These are phyloP conservation scores for Tenthredo scrophulariae DNA, from an alignment of 2,888 invertebrate species.

Conservation along the genomic window DNA sequence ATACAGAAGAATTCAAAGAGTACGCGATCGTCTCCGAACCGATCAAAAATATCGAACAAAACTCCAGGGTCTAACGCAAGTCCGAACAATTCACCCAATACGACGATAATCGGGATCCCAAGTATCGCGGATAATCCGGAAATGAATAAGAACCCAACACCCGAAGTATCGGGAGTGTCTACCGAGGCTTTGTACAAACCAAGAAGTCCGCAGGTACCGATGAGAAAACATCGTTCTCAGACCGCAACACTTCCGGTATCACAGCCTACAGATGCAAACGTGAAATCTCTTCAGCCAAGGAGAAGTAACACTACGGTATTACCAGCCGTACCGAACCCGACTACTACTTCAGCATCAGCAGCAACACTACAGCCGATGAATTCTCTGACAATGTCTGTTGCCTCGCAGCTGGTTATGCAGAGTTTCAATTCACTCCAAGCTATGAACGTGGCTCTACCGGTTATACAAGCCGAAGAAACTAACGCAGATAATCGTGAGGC, in stretches of 20 bases:
- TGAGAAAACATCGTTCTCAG: conserved; percentile 69
- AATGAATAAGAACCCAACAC: neutral
- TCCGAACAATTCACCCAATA: neutral
- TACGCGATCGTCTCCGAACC: neutral
- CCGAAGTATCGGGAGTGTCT: neutral
- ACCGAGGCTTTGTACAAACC: conserved; percentile 49
- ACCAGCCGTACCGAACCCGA: neutral
- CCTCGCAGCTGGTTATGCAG: conserved; percentile 72
- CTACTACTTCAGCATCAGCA: neutral
- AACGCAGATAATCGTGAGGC: neutral
- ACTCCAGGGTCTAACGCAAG: neutral
- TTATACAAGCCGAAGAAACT: neutral
- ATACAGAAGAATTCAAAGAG: neutral
- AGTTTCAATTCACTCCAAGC: conserved; percentile 70
- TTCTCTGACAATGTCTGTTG: conserved; percentile 67
- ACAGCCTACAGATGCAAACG: conserved; percentile 2
- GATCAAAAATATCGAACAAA: neutral
- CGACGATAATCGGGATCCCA: neutral
- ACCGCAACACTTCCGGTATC: conserved; percentile 64
- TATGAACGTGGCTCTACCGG: conserved; percentile 63
- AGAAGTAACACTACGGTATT: conserved; percentile 42
- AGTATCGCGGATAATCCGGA: neutral
- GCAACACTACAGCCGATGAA: conserved; percentile 57
- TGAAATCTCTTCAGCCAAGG: neutral
- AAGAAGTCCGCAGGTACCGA: conserved; percentile 68